phyloP scores from a whole-genome alignment of 1,140 invertebrate genomes.

The Macrobrachium rosenbergii region DNA sequence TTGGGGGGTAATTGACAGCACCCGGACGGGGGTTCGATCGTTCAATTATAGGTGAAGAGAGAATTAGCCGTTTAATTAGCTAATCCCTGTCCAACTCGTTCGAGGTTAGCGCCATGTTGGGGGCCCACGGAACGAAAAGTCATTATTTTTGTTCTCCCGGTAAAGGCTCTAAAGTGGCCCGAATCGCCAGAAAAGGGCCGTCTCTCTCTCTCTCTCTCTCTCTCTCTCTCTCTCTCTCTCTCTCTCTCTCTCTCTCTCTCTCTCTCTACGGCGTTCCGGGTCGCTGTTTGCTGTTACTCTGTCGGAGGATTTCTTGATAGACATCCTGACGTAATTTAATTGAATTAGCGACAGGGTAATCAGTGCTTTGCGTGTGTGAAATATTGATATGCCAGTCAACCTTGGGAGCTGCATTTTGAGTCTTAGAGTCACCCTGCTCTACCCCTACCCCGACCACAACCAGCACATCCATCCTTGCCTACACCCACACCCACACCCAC shows the following conservation, averaged over 20 bases:
- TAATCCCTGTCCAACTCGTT: neutral
- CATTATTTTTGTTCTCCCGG: neutral
- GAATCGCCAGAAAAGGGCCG: neutral
- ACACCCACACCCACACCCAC: slow-evolving; percentile 2
- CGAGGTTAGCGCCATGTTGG: neutral
- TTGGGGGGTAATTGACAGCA: slow-evolving; percentile 29
- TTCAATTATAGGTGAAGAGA: slow-evolving; percentile 56
- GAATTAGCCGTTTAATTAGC: slow-evolving; percentile 53
- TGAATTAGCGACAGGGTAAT: too few relatives aligned
- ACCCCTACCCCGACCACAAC: neutral
- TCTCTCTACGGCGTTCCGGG: neutral
- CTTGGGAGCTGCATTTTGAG: too few relatives aligned
- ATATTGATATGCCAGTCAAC: too few relatives aligned
- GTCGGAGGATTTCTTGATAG: neutral
- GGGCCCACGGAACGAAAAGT: neutral
- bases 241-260: slow-evolving; percentile 17
- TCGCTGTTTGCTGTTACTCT: neutral
- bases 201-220: slow-evolving; percentile 33
- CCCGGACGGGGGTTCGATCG: slow-evolving; percentile 50
- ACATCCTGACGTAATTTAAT: too few relatives aligned
- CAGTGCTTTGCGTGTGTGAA: too few relatives aligned
- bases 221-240: slow-evolving; percentile 20
- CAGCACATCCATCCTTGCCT: neutral
- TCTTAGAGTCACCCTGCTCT: too few relatives aligned
- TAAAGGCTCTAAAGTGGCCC: neutral